Base-by-base conservation (phyloP, 2,888 invertebrate genomes). In the Hypsopygia costalis region DNA sequence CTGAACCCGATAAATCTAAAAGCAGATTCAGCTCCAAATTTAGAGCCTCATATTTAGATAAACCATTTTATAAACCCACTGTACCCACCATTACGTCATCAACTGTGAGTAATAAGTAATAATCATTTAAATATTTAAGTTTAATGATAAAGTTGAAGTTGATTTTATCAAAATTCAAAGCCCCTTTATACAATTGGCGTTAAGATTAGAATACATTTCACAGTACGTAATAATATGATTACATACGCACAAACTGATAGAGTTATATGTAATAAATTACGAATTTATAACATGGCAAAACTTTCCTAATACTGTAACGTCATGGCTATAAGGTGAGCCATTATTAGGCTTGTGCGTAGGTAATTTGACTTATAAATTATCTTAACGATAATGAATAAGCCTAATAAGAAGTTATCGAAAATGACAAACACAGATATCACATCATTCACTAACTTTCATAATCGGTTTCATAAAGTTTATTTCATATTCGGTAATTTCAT, bases 1-100 rank as follows among this genome's bases (percentile, higher is more conserved):
- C 76, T 48, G 88, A 85, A 57, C 64, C 74, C 38, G 86, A 87
- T 61, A 90, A 89, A 65, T 73, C 81, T 55, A 80, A 83, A 62
- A 82, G 81, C 67, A 81, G 90, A 58, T 92, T 89, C 74, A 91
- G 92, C 74, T 89, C 92, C 46, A 89, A 91, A 69, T 92, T 91
- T 69, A 83, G 91, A 61, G 82, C 82, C 40, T 81, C 85, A 44
- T 75, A 74, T 63, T 69, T 88, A 40, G 89, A 91, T 40, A 88
- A 89, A 58, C 91, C 92, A 36, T 88, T 87, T 63, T 92, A 92
- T 73, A 88, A 91, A 69, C 90, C 92, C 44, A 92, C 92, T 45
- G 91, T 92, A 57, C 92, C 92, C 34, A 82, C 90, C 45, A 79
- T 91, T 42, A 90, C 90, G 58, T 75, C 90, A 57, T 81, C 89